phyloP scores from a whole-genome alignment of 2,113 vertebrate genomes.

The Ophiodon elongatus region DNA sequence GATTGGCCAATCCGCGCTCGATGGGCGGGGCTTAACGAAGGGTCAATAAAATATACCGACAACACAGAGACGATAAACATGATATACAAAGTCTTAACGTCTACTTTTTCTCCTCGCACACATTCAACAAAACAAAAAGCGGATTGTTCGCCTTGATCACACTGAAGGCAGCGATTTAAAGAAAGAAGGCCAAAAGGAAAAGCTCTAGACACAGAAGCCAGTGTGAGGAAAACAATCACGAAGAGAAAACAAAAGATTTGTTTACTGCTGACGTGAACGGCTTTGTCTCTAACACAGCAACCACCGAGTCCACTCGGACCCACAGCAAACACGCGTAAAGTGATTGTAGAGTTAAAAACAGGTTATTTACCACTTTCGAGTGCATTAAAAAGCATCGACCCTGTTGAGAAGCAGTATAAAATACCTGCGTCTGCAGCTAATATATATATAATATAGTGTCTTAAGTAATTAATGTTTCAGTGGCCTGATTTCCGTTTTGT shows the following conservation, averaged over 20 bases:
- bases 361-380: background rate
- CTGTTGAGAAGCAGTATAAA: slow-evolving; percentile 17
- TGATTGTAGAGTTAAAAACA: background rate
- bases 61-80: background rate
- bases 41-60: background rate
- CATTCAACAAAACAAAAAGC: background rate
- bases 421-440: background rate
- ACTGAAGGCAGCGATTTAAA: slow-evolving; percentile 38
- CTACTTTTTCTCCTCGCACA: slow-evolving; percentile 6
- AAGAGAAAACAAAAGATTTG: background rate
- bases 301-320: background rate
- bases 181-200: slow-evolving; percentile 30
- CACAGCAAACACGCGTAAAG: background rate
- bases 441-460: background rate
- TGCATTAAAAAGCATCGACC: background rate
- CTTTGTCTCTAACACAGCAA: slow-evolving; percentile 2
- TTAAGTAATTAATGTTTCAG: background rate
- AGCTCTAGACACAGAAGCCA: slow-evolving; percentile 7
- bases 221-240: slow-evolving; percentile 3
- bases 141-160: background rate
- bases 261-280: slow-evolving; percentile 3
- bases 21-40: background rate
- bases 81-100: background rate
- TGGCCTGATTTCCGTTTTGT: slow-evolving; percentile 10
- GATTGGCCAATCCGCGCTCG: background rate